Conservation (phyloP, 2,797 vertebrate genomes). For the Cyclura pinguis region DNA sequence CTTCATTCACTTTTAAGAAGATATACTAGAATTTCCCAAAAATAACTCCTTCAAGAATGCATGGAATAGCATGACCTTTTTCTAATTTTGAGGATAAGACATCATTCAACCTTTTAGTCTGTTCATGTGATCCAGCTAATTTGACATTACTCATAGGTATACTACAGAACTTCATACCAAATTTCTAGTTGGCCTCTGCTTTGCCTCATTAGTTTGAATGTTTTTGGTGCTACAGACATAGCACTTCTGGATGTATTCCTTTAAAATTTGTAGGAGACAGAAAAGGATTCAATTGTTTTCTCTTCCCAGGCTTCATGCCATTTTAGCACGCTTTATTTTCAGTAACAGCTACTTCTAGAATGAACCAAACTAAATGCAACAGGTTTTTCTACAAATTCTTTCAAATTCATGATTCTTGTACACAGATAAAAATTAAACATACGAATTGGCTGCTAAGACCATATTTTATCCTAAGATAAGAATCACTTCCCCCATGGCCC, state of each 20-base stretch:
- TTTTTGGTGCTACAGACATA: neutral
- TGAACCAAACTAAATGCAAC: neutral
- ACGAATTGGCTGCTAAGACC: neutral
- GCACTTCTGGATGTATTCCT: neutral
- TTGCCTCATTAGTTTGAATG: neutral
- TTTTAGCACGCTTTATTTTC: neutral
- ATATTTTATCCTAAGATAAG: neutral
- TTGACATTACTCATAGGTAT: neutral
- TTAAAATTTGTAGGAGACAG: neutral
- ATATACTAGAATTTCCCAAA: neutral
- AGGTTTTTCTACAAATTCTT: neutral
- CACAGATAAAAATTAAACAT: neutral
- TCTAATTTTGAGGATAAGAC: neutral
- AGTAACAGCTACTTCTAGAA: neutral
- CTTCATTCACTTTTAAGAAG: neutral
- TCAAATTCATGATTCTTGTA: neutral
- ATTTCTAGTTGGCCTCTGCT: neutral
- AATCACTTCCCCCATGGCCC: neutral
- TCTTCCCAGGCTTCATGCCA: neutral
- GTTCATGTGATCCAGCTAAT: neutral
- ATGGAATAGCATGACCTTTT: neutral
- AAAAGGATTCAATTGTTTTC: neutral
- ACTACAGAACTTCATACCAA: neutral
- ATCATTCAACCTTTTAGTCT: neutral
- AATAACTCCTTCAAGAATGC: neutral